A percentile compares a stretch with the other conserved stretches of the same genome.
Conservation (phyloP, 2,888 invertebrate genomes). For the Timema cristinae region DNA sequence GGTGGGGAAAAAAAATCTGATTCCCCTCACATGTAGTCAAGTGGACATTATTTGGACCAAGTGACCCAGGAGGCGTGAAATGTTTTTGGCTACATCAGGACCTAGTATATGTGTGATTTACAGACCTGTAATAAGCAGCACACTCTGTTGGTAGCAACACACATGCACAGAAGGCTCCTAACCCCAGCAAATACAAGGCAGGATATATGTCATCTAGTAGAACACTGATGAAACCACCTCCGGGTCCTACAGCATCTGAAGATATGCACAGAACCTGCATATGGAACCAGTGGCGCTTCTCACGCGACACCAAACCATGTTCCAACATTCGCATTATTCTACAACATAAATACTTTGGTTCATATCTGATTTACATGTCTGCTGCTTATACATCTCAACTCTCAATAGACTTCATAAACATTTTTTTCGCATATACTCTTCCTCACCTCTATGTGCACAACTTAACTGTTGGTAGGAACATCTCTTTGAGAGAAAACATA, state of each 20-base stretch:
- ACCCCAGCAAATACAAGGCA: slow-evolving; percentile 17
- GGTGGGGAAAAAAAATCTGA: no score
- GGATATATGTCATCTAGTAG: slow-evolving; percentile 18
- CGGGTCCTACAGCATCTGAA: slow-evolving; percentile 15
- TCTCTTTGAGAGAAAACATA: no score
- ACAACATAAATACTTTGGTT: neutral
- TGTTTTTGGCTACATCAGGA: no score
- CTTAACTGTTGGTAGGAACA: no score
- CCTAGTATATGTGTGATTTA: no score
- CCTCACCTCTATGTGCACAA: neutral
- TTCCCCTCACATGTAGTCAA: no score
- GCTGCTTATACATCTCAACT: neutral
- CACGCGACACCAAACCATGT: slow-evolving; percentile 19
- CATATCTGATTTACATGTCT: neutral
- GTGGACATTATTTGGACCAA: no score
- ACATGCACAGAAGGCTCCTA: neutral
- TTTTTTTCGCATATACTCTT: neutral
- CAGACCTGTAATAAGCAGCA: no score
- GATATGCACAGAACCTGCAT: slow-evolving; percentile 16
- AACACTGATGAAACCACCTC: slow-evolving; percentile 17
- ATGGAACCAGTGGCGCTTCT: slow-evolving; percentile 16
- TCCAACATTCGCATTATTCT: slow-evolving; percentile 18
- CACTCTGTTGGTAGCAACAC: no score
- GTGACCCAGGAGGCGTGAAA: no score
- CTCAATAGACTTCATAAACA: neutral